Base-by-base conservation (phyloP, 2,888 invertebrate genomes). In the Plagodis pulveraria region DNA sequence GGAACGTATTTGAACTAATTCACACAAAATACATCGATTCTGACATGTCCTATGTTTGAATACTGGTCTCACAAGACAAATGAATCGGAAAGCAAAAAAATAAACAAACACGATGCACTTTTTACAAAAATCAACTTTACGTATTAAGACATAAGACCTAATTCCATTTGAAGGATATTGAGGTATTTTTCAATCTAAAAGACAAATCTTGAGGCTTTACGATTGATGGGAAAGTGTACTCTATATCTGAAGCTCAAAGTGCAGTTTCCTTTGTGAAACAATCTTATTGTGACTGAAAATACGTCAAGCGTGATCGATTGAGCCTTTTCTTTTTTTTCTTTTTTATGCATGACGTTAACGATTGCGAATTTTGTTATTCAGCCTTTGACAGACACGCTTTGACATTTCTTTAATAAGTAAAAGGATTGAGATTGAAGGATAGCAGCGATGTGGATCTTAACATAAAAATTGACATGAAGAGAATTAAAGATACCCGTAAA, bases 281-380 rank as follows among this genome's bases (percentile, higher is more conserved):
- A 56, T 34, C 54, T 45, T 32, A 54, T 51, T 36, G 44, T 54
- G 50, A 53, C 45, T 45, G 54, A 56, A 64, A 66, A 62, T 67
- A 65, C 68, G 71, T 73, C 69, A 64, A 64, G 63, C 68, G 65
- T 73, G 73, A 74, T 73, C 71, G 72, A 74, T 74, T 66, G 71
- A 69, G 58, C 45, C 50, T 44, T 63, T 60, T 49, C 53, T 57
- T 66, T 61, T 53, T 60, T 59, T 56, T 56, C 49, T 62, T 56
- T 45, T 52, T 12, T 22, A 34, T 50, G 12, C 55, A 52, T 59
- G 65, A 61, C 57, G 47, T 59, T 64, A 59, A 61, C 65, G 60
- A 58, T 58, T 61, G 44, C 46, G 36, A 47, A 51, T 54, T 56
- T 41, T 11, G 11, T 46, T 42, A 51, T 41, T 45, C 35, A 36